These are phyloP conservation scores for Corbicula japonica DNA, from an alignment of 2,888 invertebrate species.

Conservation along the genomic window DNA sequence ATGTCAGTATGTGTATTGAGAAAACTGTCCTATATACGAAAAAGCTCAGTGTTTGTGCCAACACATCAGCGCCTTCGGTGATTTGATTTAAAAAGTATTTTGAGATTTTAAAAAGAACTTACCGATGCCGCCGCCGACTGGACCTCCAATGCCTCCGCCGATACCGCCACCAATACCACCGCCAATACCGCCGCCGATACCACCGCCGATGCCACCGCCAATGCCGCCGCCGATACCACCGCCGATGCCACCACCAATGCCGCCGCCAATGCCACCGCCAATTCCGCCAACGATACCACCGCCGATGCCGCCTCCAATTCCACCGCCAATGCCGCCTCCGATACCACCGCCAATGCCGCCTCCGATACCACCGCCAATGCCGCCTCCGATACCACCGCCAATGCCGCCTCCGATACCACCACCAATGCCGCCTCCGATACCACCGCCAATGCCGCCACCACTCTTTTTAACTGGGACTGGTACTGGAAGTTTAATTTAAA, in stretches of 20 bases:
- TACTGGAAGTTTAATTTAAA: too few species aligned
- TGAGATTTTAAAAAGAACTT: conserved; percentile 6
- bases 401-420: conserved; percentile 8
- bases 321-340: not conserved
- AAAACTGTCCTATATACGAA: too few species aligned
- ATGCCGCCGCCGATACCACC: conserved; percentile 1
- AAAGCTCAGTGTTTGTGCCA: too few species aligned
- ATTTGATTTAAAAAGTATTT: too few species aligned
- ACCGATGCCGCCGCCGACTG: conserved; percentile 25
- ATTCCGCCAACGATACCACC: conserved; percentile 4
- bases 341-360: conserved; percentile 10
- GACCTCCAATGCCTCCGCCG: not conserved
- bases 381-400: not conserved
- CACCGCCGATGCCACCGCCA: conserved; percentile 8
- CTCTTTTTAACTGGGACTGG: conserved; percentile 26
- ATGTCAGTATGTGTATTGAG: too few species aligned
- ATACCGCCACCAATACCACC: conserved; percentile 15
- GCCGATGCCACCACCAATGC: conserved; percentile 6
- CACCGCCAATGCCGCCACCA: conserved; percentile 13
- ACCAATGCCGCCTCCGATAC: not conserved
- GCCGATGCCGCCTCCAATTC: conserved; percentile 31
- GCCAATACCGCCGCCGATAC: not conserved
- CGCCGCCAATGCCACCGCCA: conserved; percentile 12
- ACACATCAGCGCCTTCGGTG: too few species aligned
- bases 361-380: not conserved